Evolutionary conservation across 1,140 invertebrate species (phyloP), one percentile per base, ranked within the genome.

Genomic region (Hetaerina americana): DNA sequence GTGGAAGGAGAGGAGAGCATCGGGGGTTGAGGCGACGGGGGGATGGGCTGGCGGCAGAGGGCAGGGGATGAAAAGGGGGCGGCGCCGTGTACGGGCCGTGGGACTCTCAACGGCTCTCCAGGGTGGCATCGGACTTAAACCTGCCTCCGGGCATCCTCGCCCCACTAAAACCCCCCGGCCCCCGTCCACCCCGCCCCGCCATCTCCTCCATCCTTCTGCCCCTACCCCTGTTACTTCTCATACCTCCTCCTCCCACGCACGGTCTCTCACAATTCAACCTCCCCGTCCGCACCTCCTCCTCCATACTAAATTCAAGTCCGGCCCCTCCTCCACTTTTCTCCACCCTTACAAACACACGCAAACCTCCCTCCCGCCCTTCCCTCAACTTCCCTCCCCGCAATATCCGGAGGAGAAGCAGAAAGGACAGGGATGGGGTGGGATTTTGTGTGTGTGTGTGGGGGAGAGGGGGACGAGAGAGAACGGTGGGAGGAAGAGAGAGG

Each of bases 81-180:
- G 31, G 31, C 31, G 6, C 31, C 31, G 31, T 40, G 31, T 18
- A 40, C 31, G 31, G 31, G 31, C 31, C 31, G 31, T 6, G 31
- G 31, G 31, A 40, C 31, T 27, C 29, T 27, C 18, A 72, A 72
- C 71, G 31, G 71, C 71, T 40, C 71, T 72, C 71, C 22, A 18
- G 71, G 71, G 71, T 72, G 71, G 68, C 68, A 72, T 72, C 67
- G 57, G 26, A 40, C 66, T 57, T 57, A 57, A 57, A 57, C 40
- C 40, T 57, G 27, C 49, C 70, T 15, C 12, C 49, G 49, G 5
- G 28, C 26, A 27, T 5, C 29, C 57, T 31, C 3, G 25, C 5
- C 0, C 40, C 69, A 18, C 15, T 70, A 18, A 29, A 27, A 10
- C 25, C 24, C 18, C 28, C 22, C 5, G 8, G 22, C 2, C 5